Base-by-base conservation (phyloP, 1,140 invertebrate genomes). In the Drosophila nigrodunni region DNA sequence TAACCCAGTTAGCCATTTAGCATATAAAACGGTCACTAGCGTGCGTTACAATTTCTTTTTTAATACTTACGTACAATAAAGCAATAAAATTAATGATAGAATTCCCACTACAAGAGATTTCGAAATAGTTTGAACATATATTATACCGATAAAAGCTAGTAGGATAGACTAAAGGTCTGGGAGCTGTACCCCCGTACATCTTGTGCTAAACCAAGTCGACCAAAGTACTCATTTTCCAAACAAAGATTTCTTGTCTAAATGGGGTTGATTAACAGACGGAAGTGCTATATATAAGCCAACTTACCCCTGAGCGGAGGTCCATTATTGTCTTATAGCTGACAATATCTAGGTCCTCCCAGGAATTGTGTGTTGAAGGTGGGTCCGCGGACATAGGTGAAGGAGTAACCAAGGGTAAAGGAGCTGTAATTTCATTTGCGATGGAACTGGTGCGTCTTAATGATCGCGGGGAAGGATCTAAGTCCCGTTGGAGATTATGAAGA, bases 401-500 rank as follows among this genome's bases (percentile, higher is more conserved):
- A 15, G 62, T 69, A 25, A 49, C 57, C 18, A 50, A 57, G 0
- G 78, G 49, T 3, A 70, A 60, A n/a, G 73, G 15, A 15, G 62
- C 66, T 34, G 44, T 52, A 8, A 49, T 37, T 0, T 49, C 60
- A 3, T 13, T 39, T 18, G 21, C 41, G 0, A 49, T 30, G 25
- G 71, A 71, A 0, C 81, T 69, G 0, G 15, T 62, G 8, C 68
- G 77, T 6, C 74, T 50, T 8, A 70, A 18, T 0, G 93, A 90
- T 7, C 92, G 87, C 0, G 94, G 94, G 4, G 94, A 94, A 0
- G 93, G 93, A 88, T 94, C 94, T 0, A 25, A 21, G 13, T 74
- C 83, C 0, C 94, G 79, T 76, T 94, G 94, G 44, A 95, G 91
- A 82, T 95, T 95, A 74, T 95, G 94, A 11, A 95, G 90, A 3